Evolutionary conservation across 2,113 vertebrate species (phyloP).

Genomic region (Rhinoderma darwinii): DNA sequence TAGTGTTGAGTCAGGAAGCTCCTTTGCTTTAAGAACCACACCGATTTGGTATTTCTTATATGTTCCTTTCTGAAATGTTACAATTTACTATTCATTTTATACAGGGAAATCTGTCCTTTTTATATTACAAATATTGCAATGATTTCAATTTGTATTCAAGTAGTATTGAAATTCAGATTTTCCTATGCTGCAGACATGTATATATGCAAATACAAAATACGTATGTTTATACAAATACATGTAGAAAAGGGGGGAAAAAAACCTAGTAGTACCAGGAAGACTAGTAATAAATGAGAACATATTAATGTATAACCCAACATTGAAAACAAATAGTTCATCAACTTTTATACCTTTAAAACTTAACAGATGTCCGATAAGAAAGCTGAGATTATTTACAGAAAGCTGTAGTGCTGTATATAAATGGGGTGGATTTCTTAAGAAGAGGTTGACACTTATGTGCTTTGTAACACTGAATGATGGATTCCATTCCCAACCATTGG

Average conservation of each 20-base stretch:
- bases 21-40: neutral
- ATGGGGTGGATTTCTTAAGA: too few relatives aligned
- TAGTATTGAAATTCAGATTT: neutral
- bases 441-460: too few relatives aligned
- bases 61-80: neutral
- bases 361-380: too few relatives aligned
- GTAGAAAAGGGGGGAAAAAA: neutral
- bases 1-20: neutral
- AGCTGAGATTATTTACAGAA: too few relatives aligned
- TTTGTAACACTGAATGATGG: too few relatives aligned
- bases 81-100: neutral
- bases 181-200: slow-evolving; percentile 1
- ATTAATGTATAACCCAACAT: neutral
- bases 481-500: too few relatives aligned
- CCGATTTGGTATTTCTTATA: slow-evolving; percentile 4
- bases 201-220: neutral
- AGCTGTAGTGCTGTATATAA: too few relatives aligned
- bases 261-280: neutral
- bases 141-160: neutral
- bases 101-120: neutral
- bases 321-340: neutral
- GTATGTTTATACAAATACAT: too few relatives aligned
- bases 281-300: neutral
- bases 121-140: neutral
- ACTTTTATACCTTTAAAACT: neutral